Evolutionary conservation across 2,113 vertebrate species (phyloP).

Genomic region (Ascaphus truei): DNA sequence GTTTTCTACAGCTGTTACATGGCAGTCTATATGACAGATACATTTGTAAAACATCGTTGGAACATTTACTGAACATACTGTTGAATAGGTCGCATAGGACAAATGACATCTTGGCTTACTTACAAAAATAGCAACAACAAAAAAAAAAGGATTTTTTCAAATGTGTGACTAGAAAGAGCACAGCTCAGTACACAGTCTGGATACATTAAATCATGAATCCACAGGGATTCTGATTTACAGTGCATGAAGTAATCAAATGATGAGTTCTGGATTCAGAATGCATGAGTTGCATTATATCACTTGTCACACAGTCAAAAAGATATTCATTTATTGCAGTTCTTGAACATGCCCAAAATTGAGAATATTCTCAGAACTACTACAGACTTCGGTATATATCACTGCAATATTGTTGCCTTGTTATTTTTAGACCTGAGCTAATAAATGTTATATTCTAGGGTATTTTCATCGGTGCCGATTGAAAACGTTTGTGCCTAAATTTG

Average conservation of each 20-base stretch:
- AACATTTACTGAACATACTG: conserved; percentile 4
- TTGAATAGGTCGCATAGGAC: background rate
- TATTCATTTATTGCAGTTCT: background rate
- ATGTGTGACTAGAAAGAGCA: background rate
- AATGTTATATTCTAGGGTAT: too few relatives aligned
- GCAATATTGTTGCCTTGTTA: too few relatives aligned
- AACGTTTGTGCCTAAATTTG: too few relatives aligned
- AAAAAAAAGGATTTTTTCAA: background rate
- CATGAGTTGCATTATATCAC: background rate
- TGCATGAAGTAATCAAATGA: conserved; percentile 5
- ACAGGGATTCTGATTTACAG: background rate
- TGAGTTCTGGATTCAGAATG: background rate
- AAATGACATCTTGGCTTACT: conserved; percentile 11
- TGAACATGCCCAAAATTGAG: background rate
- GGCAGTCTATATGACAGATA: background rate
- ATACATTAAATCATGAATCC: conserved; percentile 1
- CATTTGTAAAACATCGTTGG: background rate
- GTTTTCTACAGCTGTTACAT: too few relatives aligned
- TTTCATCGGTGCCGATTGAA: too few relatives aligned
- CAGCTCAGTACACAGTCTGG: background rate
- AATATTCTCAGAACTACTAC: too few relatives aligned
- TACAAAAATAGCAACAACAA: conserved; percentile 1
- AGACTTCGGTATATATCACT: too few relatives aligned
- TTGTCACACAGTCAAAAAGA: background rate
- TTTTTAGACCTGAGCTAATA: too few relatives aligned